Evolutionary conservation across 2,888 invertebrate genomes (phyloP), one percentile per base, ranked within the genome.

Genomic region (Trissolcus japonicus): DNA sequence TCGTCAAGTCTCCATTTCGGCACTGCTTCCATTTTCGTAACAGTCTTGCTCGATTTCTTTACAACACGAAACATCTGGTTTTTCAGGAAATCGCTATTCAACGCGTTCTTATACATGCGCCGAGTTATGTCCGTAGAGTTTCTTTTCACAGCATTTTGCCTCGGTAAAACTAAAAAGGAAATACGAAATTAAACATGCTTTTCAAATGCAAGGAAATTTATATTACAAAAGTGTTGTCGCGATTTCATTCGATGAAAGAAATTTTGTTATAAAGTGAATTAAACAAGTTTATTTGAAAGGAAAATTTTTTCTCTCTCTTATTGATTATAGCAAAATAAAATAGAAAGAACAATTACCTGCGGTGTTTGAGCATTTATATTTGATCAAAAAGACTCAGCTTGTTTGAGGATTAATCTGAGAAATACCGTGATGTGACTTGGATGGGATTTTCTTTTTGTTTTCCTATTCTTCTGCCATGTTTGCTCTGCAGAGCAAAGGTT

Each of bases 11-110:
- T 62, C 51, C 43, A 57, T 67, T 67, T 57, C 14, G 17, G 16
- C 46, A 40, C 16, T 59, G 56, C 25, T 48, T 66, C 40, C 53
- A 55, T 69, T 46, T 46, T 66, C 35, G 66, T 55, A 67, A 66
- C 72, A 59, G 57, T 62, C 66, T 62, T 43, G 62, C n/a, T 25
- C 67, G 53, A 74, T 74, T 74, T 67, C 67, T 67, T 62, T 74
- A 74, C 67, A 62, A 43, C 62, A 40, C 56, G 17, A 66, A 67
- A 62, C 74, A 74, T 67, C 74, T 74, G 67, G 59, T 67, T 74
- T 74, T 56, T 40, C 40, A 62, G 62, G 14, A 62, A 74, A 74
- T 68, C 67, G 67, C 67, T 62, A 68, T 59, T 53, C 62, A 56
- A 62, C 57, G 25, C 57, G 43, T 51, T 25, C 4, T 4, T 35